phyloP scores from a whole-genome alignment of 2,888 invertebrate species.

The Rapana venosa region DNA sequence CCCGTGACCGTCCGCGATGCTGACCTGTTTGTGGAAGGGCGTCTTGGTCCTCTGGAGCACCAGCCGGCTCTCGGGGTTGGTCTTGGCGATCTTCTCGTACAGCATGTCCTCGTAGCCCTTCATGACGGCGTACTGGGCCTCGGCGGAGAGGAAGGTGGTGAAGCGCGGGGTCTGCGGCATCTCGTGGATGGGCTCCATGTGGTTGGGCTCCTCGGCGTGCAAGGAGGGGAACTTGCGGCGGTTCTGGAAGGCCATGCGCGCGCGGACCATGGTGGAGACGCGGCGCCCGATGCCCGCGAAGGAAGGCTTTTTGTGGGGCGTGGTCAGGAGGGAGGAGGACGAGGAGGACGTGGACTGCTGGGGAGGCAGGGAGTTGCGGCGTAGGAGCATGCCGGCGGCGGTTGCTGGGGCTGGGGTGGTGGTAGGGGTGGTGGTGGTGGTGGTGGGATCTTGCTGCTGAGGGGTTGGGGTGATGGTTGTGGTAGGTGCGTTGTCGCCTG shows the following conservation, averaged over 20 bases:
- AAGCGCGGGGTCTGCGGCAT: constrained; percentile 70
- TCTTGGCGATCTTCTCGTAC: constrained; percentile 57
- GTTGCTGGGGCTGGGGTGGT: neutral
- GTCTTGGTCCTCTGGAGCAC: constrained; percentile 62
- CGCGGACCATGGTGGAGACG: constrained; percentile 55
- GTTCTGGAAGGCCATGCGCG: constrained; percentile 56
- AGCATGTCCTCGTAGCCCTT: constrained; percentile 75
- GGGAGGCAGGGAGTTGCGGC: neutral
- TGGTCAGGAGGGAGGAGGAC: neutral
- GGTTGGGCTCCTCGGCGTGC: constrained; percentile 48
- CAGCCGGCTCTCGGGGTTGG: constrained; percentile 59
- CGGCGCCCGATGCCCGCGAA: constrained; percentile 51
- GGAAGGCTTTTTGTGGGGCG: constrained; percentile 20
- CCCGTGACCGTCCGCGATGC: constrained; percentile 27
- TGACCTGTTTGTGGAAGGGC: constrained; percentile 52
- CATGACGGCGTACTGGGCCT: constrained; percentile 75
- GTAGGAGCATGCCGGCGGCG: neutral
- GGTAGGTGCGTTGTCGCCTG: neutral
- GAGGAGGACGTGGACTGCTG: neutral
- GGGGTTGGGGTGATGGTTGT: neutral
- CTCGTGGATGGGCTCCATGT: constrained; percentile 57
- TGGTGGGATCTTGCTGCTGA: neutral
- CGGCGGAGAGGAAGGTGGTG: constrained; percentile 70
- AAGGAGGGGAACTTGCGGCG: constrained; percentile 17
- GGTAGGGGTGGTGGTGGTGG: neutral